A percentile compares a stretch with the other conserved stretches of the same genome.
phyloP scores from a whole-genome alignment of 2,797 vertebrate genomes.

The Hydrocynus forskahlii region DNA sequence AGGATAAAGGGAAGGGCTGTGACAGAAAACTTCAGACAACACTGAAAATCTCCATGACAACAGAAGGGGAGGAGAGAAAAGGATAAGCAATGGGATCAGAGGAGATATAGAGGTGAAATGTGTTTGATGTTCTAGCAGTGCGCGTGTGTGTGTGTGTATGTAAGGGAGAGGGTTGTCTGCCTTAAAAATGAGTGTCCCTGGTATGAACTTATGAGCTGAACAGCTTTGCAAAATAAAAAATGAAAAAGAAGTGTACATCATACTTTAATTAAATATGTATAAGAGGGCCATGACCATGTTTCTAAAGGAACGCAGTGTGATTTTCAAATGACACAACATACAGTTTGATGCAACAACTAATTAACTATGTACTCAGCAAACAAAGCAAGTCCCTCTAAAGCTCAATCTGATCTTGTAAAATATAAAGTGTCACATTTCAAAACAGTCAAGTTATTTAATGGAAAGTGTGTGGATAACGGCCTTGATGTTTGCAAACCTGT shows the following conservation, averaged over 20 bases:
- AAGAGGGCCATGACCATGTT: no score
- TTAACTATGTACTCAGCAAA: no score
- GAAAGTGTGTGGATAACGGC: no score
- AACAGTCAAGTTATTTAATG: no score
- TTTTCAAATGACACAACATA: no score
- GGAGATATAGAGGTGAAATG: constrained; percentile 50
- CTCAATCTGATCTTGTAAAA: no score
- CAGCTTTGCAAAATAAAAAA: not conserved
- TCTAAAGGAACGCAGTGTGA: no score
- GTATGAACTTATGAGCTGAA: constrained; percentile 47
- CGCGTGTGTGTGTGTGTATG: constrained; percentile 9
- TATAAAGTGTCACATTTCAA: no score
- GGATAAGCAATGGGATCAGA: constrained; percentile 38
- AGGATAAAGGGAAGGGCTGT: constrained; percentile 35
- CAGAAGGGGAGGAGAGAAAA: constrained; percentile 18
- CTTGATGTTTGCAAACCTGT: no score
- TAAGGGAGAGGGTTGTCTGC: constrained; percentile 20
- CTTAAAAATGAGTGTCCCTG: constrained; percentile 45
- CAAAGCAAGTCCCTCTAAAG: no score
- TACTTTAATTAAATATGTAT: not conserved
- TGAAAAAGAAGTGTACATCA: not conserved
- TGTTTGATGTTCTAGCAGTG: constrained; percentile 56
- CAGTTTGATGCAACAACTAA: no score
- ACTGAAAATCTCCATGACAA: constrained; percentile 39
- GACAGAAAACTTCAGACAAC: constrained; percentile 43